These are phyloP conservation scores for Hypena proboscidalis DNA, from an alignment of 2,888 invertebrate species.

Conservation along the genomic window DNA sequence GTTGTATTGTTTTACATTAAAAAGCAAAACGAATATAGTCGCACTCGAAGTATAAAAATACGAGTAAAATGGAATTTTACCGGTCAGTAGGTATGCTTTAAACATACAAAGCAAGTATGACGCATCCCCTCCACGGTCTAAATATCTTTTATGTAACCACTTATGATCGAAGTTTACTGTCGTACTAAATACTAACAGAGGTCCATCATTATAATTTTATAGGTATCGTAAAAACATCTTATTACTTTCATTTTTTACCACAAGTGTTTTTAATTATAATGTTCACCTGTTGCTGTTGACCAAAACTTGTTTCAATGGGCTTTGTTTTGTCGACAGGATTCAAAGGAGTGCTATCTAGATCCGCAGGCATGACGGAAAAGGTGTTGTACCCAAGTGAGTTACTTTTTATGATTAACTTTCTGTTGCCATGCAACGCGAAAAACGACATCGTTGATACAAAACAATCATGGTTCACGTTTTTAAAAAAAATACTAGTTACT, in stretches of 20 bases:
- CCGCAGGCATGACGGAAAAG: conserved; percentile 92
- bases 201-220: background rate
- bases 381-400: conserved; percentile 92
- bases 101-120: conserved; percentile 28
- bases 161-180: conserved; percentile 8
- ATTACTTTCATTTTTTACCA: background rate
- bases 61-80: conserved; percentile 37
- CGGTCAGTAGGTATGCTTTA: conserved; percentile 22
- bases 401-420: background rate
- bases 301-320: background rate
- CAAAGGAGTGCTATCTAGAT: conserved; percentile 84
- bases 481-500: too few species aligned
- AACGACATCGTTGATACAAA: background rate
- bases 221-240: background rate
- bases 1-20: background rate
- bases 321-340: conserved; percentile 75
- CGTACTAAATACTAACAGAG: conserved; percentile 4
- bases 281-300: background rate
- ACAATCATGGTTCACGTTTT: too few species aligned
- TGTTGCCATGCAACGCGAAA: background rate
- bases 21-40: conserved; percentile 11
- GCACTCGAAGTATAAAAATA: conserved; percentile 14
- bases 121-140: conserved; percentile 25
- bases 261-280: background rate
- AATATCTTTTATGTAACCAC: conserved; percentile 7